These are phyloP conservation scores for Hippolais icterina DNA, from an alignment of 2,113 vertebrate genomes.

Conservation along the genomic window DNA sequence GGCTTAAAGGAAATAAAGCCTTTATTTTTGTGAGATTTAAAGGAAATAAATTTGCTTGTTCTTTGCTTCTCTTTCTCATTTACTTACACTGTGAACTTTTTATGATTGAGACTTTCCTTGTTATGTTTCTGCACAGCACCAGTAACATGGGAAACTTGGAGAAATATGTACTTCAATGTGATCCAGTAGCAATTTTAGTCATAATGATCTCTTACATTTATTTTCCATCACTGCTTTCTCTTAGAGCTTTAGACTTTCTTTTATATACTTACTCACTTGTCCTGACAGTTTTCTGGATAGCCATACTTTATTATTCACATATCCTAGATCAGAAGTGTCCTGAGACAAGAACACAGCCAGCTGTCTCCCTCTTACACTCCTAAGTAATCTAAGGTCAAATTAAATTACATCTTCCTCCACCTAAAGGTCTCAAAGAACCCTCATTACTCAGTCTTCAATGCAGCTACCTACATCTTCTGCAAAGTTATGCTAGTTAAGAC, in stretches of 20 bases:
- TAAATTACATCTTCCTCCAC: not conserved
- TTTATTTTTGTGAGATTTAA: not conserved
- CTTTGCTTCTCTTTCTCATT: not conserved
- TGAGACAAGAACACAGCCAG: not conserved
- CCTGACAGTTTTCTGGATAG: not conserved
- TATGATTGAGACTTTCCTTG: not conserved
- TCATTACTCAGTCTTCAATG: not conserved
- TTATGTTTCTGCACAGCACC: not conserved
- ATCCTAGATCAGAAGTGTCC: not conserved
- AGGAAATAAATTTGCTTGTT: not conserved
- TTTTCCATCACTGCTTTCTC: not conserved
- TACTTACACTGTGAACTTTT: not conserved
- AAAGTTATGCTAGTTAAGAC: not conserved
- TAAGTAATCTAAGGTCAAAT: not conserved
- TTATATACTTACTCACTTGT: accelerated
- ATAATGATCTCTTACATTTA: not conserved
- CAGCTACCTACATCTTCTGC: not conserved
- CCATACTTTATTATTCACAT: not conserved
- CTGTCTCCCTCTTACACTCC: not conserved
- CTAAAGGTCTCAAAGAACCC: not conserved
- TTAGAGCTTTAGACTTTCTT: not conserved
- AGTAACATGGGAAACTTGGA: not conserved
- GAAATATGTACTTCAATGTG: not conserved
- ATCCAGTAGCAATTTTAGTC: not conserved
- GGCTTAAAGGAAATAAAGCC: not conserved